Percentiles rank a stretch among this genome's conserved stretches.
These are phyloP conservation scores for Cynopterus sphinx DNA, from an alignment of 2,797 vertebrate genomes.

Conservation along the genomic window DNA sequence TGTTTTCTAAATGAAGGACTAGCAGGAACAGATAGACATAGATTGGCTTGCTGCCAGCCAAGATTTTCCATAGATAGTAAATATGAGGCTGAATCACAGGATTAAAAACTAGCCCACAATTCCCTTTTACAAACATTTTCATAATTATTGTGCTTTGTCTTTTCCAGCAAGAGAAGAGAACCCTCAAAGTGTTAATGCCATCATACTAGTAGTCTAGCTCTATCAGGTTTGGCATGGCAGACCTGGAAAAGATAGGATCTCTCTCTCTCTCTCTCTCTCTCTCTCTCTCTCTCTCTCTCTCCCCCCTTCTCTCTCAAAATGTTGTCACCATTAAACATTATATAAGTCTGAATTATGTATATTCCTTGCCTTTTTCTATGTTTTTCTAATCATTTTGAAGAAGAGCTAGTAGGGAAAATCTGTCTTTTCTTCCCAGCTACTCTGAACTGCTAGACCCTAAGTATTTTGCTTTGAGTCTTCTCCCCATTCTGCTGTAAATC, in stretches of 20 bases:
- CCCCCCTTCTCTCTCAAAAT: not conserved
- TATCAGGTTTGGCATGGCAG: not conserved
- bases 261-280: not conserved
- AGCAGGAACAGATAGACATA: not conserved
- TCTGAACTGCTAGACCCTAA: not conserved
- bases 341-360: slow-evolving; percentile 3
- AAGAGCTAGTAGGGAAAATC: not conserved
- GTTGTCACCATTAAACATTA: not conserved
- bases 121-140: slow-evolving; percentile 44
- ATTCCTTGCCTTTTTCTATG: not conserved
- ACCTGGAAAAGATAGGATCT: not conserved
- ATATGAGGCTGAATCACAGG: not conserved
- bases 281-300: not conserved
- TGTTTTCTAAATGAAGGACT: slow-evolving; percentile 37
- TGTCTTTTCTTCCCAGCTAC: not conserved
- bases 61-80: not conserved
- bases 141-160: not conserved
- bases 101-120: slow-evolving; percentile 47
- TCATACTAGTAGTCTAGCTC: not conserved
- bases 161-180: slow-evolving; percentile 36
- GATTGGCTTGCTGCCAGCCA: not conserved
- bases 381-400: slow-evolving; percentile 22
- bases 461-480: not conserved
- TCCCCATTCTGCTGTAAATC: not conserved
- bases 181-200: slow-evolving; percentile 4